Percentiles rank a stretch among this genome's conserved stretches.
Evolutionary conservation across 2,888 invertebrate species (phyloP).

Genomic region (Meteorus colon): DNA sequence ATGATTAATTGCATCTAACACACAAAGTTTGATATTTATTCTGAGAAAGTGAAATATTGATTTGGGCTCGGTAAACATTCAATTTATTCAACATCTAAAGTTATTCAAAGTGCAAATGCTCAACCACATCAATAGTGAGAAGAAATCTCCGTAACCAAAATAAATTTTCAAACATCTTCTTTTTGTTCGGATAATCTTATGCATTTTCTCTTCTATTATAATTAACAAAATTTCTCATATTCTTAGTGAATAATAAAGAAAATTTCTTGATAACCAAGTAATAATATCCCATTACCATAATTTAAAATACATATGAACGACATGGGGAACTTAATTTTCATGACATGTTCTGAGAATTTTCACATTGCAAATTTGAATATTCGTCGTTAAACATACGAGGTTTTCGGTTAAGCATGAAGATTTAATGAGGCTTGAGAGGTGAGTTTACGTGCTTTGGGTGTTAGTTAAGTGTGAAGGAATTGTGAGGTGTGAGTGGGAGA

Average conservation of each 20-base stretch:
- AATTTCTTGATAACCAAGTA: background rate
- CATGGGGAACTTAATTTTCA: background rate
- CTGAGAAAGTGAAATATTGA: background rate
- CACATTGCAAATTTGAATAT: background rate
- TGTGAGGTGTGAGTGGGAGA: background rate
- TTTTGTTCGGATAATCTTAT: too few species aligned
- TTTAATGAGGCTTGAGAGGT: background rate
- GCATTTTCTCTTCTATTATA: too few species aligned
- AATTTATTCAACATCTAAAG: background rate
- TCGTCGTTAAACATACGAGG: background rate
- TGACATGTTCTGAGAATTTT: background rate
- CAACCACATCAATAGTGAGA: too few species aligned
- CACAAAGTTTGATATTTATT: too few species aligned
- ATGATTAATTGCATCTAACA: too few species aligned
- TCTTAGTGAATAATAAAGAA: too few species aligned
- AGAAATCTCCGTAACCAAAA: too few species aligned
- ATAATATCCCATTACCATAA: background rate
- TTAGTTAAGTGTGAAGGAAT: constrained; percentile 22
- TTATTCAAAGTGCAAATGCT: too few species aligned
- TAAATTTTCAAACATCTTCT: too few species aligned
- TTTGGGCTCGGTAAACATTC: background rate
- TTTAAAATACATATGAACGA: background rate
- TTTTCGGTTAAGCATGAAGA: constrained; percentile 10
- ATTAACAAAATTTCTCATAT: too few species aligned
- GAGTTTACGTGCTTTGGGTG: background rate